Base-by-base conservation (phyloP, 2,797 vertebrate genomes). In the Serranus cabrilla region DNA sequence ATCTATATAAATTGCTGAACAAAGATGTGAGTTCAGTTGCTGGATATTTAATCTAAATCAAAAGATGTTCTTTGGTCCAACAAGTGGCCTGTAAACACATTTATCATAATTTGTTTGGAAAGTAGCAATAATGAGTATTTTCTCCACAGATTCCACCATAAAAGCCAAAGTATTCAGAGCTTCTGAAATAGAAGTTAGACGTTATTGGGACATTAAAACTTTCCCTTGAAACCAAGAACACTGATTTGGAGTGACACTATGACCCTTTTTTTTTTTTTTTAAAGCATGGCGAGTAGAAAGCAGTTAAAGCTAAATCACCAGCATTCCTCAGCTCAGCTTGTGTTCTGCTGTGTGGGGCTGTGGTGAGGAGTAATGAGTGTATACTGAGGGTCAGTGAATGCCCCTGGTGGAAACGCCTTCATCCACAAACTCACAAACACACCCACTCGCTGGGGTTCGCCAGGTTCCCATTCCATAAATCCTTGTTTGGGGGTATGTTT, bases 401-500 rank as follows among this genome's bases (percentile, higher is more conserved):
- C 61, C 51, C 67, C 0, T 60, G 52, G 58, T 76, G 59, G 76
- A 73, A 82, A 86, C 64, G 68, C 74, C 63, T 75, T 87, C 72
- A 51, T 84, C 42, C 78, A 74, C 14, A 0, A 73, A 60, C 74
- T 79, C 16, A 10, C 73, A 74, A 82, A 81, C 78, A 81, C 82
- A 79, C 82, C 77, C 81, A 78, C 75, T 81, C 12, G 1, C 52
- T 52, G 37, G 40, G 49, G 63, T 76, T 65, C 21, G 71, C 74
- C 70, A 76, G 78, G 42, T 82, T 90, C 83, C 81, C 76, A 68
- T 78, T 86, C 82, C 80, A 84, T 90, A 85, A 86, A 85, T 87
- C 83, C 83, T 83, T 65, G 58, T 85, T 86, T 82, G 77, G 78
- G 78, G 80, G 74, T 84, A 74, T 85, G 78, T 84, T 85, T 88